Base-by-base conservation (phyloP, 2,797 vertebrate genomes). In the Amphiprion clarkii region DNA sequence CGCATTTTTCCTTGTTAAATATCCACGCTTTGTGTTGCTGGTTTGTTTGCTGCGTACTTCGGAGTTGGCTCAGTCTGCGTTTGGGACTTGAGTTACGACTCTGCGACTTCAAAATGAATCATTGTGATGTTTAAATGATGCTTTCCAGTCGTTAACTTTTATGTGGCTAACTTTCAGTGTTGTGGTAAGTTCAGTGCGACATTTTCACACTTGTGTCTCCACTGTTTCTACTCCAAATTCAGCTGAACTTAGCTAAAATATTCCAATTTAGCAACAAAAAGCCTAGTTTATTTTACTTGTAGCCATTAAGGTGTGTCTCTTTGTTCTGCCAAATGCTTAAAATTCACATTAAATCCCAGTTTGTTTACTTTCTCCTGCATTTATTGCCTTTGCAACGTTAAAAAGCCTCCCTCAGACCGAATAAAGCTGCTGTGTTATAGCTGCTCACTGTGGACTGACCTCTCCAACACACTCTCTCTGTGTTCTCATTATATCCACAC, bases 401-500 rank as follows among this genome's bases (percentile, higher is more conserved):
- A 62, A 61, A 60, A 46, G 6, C 8, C 16, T 52, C 23, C 25
- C 19, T 0, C 42, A 66, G 49, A 21, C 10, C 4, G 17, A 17
- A 31, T 19, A 39, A 62, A 31, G 7, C 39, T 17, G 40, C 44
- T 75, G n/a, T 29, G 3, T 6, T 33, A 6, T 33, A 31, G 7
- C 39, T 17, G 40, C 44, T 75, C 21, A 40, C 29, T 29, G 0
- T 16, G 48, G 19, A 42, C 6, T 44, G 40, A 63, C 33, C 61
- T 54, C 5, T 1, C 70, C 19, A 21, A 33, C 16, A 49, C 51
- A 19, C 48, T 33, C 53, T 62, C 53, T 52, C 19, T 16, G 13
- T 72, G 56, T 73, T 58, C 13, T 76, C 68, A 55, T 23, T 46
- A 46, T 14, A 46, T 46, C 5, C 14, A 36, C 33, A 36, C 33